Evolutionary conservation across 2,113 vertebrate species (phyloP).

Genomic region (Epinephelus moara): DNA sequence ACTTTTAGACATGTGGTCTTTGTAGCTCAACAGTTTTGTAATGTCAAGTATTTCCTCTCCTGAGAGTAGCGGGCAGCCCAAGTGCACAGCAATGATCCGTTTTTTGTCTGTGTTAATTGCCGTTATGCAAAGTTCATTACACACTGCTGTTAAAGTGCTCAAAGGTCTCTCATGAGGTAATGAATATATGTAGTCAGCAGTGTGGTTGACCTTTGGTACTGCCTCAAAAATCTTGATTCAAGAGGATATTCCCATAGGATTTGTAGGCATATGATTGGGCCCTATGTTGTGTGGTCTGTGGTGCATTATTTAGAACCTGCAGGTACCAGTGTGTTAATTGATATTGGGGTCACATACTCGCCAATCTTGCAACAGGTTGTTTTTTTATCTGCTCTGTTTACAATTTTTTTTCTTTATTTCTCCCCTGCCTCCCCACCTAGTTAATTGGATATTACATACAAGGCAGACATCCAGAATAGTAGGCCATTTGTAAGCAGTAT

Average conservation of each 20-base stretch:
- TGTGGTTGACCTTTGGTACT: slow-evolving; percentile 19
- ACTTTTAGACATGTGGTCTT: not conserved
- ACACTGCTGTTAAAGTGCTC: slow-evolving; percentile 29
- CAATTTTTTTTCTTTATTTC: not conserved
- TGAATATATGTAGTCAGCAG: slow-evolving; percentile 27
- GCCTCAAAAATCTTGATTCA: not conserved
- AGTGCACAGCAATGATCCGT: not conserved
- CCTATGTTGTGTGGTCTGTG: not conserved
- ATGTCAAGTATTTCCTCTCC: not conserved
- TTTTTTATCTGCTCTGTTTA: not conserved
- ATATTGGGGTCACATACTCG: not conserved
- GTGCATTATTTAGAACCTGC: not conserved
- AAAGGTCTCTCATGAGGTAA: slow-evolving; percentile 46
- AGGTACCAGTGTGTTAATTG: not conserved
- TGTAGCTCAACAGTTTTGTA: not conserved
- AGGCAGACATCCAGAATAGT: not conserved
- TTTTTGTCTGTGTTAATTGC: not conserved
- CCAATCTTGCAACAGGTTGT: not conserved
- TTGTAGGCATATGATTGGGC: not conserved
- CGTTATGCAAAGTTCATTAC: slow-evolving; percentile 13
- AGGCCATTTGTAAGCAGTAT: not conserved
- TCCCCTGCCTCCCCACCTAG: too few species aligned
- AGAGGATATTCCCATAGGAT: not conserved
- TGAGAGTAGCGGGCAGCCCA: not conserved
- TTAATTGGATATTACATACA: not conserved